phyloP scores from a whole-genome alignment of 2,888 invertebrate genomes.

The Xylocampa areola region DNA sequence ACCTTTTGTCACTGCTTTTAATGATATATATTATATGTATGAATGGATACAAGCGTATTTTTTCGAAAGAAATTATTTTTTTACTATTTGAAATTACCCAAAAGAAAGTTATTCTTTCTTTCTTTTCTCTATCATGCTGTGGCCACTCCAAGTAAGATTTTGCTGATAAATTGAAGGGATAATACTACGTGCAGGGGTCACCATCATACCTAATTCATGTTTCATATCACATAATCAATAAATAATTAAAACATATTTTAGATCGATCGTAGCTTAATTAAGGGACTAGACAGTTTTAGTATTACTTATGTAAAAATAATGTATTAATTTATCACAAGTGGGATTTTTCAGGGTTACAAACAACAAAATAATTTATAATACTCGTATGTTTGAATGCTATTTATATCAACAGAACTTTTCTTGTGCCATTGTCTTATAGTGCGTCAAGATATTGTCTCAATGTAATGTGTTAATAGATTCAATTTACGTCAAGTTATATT shows the following conservation, averaged over 20 bases:
- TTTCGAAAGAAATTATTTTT: neutral
- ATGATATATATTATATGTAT: conserved; percentile 18
- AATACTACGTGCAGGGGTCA: too few relatives aligned
- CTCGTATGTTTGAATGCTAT: conserved; percentile 2
- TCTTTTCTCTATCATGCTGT: too few relatives aligned
- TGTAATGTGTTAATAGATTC: conserved; percentile 28
- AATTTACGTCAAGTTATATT: conserved; percentile 10
- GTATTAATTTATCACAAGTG: conserved; percentile 15
- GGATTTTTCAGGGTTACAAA: conserved; percentile 38
- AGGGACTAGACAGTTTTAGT: too few relatives aligned
- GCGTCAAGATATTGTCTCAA: conserved; percentile 12
- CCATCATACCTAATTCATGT: too few relatives aligned
- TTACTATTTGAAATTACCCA: conserved; percentile 9
- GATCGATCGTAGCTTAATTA: too few relatives aligned
- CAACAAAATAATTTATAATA: neutral
- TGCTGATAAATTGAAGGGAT: too few relatives aligned
- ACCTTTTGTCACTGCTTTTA: too few relatives aligned
- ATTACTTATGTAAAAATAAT: too few relatives aligned
- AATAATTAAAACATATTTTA: too few relatives aligned
- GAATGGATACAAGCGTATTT: conserved; percentile 21
- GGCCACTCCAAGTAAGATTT: too few relatives aligned
- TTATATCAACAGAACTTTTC: conserved; percentile 14
- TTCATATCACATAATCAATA: too few relatives aligned
- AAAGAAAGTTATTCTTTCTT: too few relatives aligned
- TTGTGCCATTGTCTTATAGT: conserved; percentile 44